Base-by-base conservation (phyloP, 2,113 vertebrate genomes). In the Dolichotis patagonum region DNA sequence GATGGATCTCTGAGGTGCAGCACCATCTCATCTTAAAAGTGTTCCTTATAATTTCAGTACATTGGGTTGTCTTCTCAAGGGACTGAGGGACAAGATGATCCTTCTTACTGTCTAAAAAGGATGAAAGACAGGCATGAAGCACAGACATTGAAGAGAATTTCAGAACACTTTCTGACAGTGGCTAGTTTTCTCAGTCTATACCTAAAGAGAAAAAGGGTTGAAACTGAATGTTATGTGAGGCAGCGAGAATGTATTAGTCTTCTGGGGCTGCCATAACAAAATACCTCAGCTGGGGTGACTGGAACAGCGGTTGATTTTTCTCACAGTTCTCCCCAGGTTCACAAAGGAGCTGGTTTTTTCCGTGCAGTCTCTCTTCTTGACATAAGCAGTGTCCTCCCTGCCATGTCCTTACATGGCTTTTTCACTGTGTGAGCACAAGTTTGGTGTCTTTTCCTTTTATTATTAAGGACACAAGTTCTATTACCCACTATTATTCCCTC, bases 221-320 rank as follows among this genome's bases (percentile, higher is more conserved):
- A 46, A 73, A 90, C 41, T 78, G 90, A 24, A 17, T 78, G 54
- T 32, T 85, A 46, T 3, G 82, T 78, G 7, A 73, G 43, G 62
- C 80, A 75, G 90, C 88, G 81, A 10, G 63, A 77, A 67, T 91
- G 1, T 89, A 62, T 91, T 83, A 75, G 85, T 84, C n/a, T 92
- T 3, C 32, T 85, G 54, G 19, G 14, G 5, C 5, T 43, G 11
- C 58, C 3, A 2, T 94, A 83, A 90, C 75, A 91, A 86, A 78
- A 56, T 89, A 46, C 54, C 41, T 49, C 17, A 78, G 65, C 3
- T 22, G 2, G 1, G 12, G 5, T 63, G 46, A 16, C 20, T 88
- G 78, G 65, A 95, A 86, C 54, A 93, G 19, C 14, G 85, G 2
- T 54, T 43, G 20, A 49, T 83, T 73, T 90, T 90, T 46, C 54